These are phyloP conservation scores for Cecidostiba fungosa DNA, from an alignment of 2,888 invertebrate genomes.

Conservation along the genomic window DNA sequence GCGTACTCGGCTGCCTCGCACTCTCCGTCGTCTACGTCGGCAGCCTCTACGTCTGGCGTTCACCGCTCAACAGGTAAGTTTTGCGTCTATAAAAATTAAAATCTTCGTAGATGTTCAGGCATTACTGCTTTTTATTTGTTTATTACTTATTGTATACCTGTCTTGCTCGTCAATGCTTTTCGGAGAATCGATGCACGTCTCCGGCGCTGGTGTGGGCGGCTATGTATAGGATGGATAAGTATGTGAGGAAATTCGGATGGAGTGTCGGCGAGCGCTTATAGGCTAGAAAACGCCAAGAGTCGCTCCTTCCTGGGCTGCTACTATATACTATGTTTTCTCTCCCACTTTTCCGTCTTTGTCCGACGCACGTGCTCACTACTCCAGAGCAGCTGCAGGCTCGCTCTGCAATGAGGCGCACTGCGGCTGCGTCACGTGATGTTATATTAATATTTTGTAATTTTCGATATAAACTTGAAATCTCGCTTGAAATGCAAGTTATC, in stretches of 20 bases:
- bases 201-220: background rate
- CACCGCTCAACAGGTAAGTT: slow-evolving; percentile 87
- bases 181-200: background rate
- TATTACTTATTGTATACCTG: background rate
- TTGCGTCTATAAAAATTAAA: background rate
- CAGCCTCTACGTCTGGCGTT: slow-evolving; percentile 94
- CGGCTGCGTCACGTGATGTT: background rate
- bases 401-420: background rate
- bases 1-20: slow-evolving; percentile 88
- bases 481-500: too few relatives aligned
- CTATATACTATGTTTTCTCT: background rate
- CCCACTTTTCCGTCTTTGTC: slow-evolving; percentile 40
- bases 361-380: slow-evolving; percentile 31
- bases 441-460: too few relatives aligned
- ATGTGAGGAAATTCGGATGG: slow-evolving; percentile 6
- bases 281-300: slow-evolving; percentile 3
- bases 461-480: too few relatives aligned
- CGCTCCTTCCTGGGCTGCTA: background rate
- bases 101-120: too few relatives aligned
- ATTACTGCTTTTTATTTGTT: background rate
- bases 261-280: background rate
- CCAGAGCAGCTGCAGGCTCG: background rate
- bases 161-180: background rate
- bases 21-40: slow-evolving; percentile 91
- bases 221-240: background rate